Base-by-base conservation (phyloP, 2,113 vertebrate species). In the Gallinago undulata region DNA sequence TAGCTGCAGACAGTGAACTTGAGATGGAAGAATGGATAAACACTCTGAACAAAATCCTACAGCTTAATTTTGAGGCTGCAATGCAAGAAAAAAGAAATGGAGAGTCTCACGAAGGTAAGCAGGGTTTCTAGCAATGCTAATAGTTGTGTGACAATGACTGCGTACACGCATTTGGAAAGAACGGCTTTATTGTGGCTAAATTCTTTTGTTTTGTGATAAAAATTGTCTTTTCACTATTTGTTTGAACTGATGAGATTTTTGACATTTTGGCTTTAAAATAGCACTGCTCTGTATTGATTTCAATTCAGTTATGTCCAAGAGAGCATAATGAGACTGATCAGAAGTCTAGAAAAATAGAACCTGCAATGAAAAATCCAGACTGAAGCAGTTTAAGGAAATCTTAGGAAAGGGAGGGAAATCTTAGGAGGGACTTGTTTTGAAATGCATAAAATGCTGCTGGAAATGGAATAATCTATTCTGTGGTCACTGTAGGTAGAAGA, bases 1-100 rank as follows among this genome's bases (percentile, higher is more conserved):
- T 99, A 97, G 99, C 99, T 23, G 98, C 99, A 12, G 99, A 99
- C 92, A 98, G 99, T 8, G 99, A 99, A 72, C 96, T 82, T 6
- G 99, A 99, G 98, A 99, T 99, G 99, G 99, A 99, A 80, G 99
- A 99, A 37, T 99, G 99, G 99, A 99, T 99, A 96, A 98, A 98
- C 89, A 98, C 98, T 3, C 98, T 99, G 68, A 99, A 99, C 97
- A 99, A 99, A 98, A 99, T 99, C 95, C 98, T 99, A 19, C 99
- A 99, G 97, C 99, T 99, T 96, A 99, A 99, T 91, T 99, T 99
- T 79, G 99, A 99, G 98, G 98, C 99, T 25, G 99, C 99, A 69
- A 99, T 99, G 99, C 99, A 99, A 96, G 99, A 99, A 94, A 99
- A 99, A 95, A 98, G 99, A 94, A 99, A 99, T 17, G 99, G 99